These are phyloP conservation scores for Netelia melanura DNA, from an alignment of 2,888 invertebrate genomes.

Conservation along the genomic window DNA sequence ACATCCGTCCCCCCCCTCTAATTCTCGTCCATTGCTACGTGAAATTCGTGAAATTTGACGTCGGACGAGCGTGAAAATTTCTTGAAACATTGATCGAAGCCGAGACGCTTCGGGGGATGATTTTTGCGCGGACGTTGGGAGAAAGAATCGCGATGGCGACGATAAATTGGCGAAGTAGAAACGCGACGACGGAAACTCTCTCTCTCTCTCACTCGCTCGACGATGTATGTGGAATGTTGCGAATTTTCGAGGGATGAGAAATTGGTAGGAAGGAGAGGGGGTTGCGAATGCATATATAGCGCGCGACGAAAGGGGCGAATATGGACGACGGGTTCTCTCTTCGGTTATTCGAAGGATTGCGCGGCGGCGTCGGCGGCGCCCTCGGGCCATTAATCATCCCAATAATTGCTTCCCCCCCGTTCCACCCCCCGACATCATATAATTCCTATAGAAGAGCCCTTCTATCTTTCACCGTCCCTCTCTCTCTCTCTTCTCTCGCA, in stretches of 20 bases:
- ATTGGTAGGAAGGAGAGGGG: conserved; percentile 36
- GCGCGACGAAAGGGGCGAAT: conserved; percentile 44
- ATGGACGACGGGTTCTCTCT: conserved; percentile 71
- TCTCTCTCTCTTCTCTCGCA: conserved; percentile 60
- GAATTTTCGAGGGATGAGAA: conserved; percentile 55
- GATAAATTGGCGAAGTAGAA: conserved; percentile 32
- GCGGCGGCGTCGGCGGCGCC: conserved; percentile 79
- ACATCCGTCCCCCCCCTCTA: not conserved
- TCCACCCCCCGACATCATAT: conserved; percentile 73
- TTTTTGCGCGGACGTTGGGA: conserved; percentile 11
- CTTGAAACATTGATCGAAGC: conserved; percentile 41
- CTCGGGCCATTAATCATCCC: conserved; percentile 83
- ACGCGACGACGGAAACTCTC: not conserved
- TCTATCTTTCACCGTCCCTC: conserved; percentile 66
- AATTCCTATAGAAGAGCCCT: conserved; percentile 75
- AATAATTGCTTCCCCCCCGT: conserved; percentile 80
- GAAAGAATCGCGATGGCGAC: conserved; percentile 12
- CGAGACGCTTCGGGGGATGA: conserved; percentile 6
- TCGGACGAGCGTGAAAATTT: not conserved
- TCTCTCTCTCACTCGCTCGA: not conserved
- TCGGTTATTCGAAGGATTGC: conserved; percentile 78
- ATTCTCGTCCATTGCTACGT: not conserved
- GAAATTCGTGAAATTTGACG: conserved; percentile 25
- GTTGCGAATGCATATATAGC: conserved; percentile 62
- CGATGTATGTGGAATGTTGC: conserved; percentile 45